These are phyloP conservation scores for Oopsacas minuta DNA, from an alignment of 37 sponge, comb jelly and placozoan genomes.

Conservation along the genomic window DNA sequence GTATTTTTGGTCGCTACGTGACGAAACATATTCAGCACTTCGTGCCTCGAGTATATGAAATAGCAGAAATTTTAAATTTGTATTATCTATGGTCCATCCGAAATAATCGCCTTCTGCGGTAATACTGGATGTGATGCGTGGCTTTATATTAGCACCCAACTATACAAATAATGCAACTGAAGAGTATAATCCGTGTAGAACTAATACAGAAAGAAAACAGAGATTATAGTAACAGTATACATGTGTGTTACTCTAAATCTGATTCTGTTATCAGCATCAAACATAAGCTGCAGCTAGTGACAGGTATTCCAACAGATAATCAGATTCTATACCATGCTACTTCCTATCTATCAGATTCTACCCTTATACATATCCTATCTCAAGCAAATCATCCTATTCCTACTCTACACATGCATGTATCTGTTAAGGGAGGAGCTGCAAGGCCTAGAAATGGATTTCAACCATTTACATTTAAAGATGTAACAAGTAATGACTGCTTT, in stretches of 20 bases:
- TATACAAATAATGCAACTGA: neutral
- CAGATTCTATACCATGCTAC: neutral
- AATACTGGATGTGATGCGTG: too few species aligned
- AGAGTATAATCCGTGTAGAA: neutral
- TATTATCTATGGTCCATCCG: too few species aligned
- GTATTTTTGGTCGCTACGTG: too few species aligned
- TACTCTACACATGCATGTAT: neutral
- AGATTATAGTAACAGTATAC: neutral
- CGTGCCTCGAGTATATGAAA: too few species aligned
- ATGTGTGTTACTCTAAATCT: neutral
- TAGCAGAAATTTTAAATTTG: too few species aligned
- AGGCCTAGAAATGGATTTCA: too few species aligned
- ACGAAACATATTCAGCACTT: too few species aligned
- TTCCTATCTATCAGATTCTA: neutral
- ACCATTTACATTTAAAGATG: neutral
- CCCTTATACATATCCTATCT: neutral
- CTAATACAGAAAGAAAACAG: neutral
- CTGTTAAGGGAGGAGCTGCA: neutral
- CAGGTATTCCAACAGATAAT: neutral
- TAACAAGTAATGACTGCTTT: neutral
- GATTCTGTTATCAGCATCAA: neutral
- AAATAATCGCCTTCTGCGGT: too few species aligned
- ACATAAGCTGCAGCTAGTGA: neutral
- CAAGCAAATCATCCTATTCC: neutral
- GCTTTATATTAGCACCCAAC: neutral